Evolutionary conservation across 2,113 vertebrate genomes (phyloP).

Genomic region (Hydrolagus affinis): DNA sequence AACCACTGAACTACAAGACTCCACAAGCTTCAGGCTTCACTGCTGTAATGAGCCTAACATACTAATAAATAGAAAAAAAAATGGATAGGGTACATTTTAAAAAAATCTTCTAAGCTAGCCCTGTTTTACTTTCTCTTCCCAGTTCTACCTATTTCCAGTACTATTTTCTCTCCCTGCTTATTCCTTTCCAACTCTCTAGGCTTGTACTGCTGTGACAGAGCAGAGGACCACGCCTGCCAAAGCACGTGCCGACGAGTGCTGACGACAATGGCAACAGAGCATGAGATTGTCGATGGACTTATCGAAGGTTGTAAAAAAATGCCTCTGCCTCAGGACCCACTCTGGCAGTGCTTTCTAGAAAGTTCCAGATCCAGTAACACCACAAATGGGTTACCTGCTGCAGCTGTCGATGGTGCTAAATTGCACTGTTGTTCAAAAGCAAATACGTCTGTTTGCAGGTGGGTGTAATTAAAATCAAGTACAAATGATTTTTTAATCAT

Average conservation of each 20-base stretch:
- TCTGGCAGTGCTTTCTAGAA: constrained; percentile 95
- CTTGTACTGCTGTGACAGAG: constrained; percentile 91
- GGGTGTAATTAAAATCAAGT: constrained; percentile 38
- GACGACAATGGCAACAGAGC: constrained; percentile 88
- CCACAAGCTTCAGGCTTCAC: no score
- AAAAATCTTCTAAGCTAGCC: no score
- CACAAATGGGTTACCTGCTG: constrained; percentile 72
- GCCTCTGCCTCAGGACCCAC: constrained; percentile 92
- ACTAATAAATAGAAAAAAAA: no score
- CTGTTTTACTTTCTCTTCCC: no score
- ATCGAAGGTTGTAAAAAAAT: constrained; percentile 82
- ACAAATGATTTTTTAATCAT: not conserved
- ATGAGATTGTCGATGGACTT: constrained; percentile 92
- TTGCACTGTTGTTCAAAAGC: constrained; percentile 96
- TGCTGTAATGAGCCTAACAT: no score
- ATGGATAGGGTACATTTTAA: not conserved
- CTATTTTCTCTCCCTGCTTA: not conserved
- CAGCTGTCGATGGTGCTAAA: constrained; percentile 89
- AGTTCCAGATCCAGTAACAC: constrained; percentile 75
- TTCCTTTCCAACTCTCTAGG: constrained; percentile 52
- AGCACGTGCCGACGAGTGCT: constrained; percentile 80
- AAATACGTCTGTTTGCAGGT: constrained; percentile 90
- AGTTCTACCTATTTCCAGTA: no score
- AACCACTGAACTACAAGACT: no score
- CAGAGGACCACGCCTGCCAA: constrained; percentile 82